These are phyloP conservation scores for Phenganax stokvisi DNA, from an alignment of 92 coral and sea anemone genomes.

Conservation along the genomic window DNA sequence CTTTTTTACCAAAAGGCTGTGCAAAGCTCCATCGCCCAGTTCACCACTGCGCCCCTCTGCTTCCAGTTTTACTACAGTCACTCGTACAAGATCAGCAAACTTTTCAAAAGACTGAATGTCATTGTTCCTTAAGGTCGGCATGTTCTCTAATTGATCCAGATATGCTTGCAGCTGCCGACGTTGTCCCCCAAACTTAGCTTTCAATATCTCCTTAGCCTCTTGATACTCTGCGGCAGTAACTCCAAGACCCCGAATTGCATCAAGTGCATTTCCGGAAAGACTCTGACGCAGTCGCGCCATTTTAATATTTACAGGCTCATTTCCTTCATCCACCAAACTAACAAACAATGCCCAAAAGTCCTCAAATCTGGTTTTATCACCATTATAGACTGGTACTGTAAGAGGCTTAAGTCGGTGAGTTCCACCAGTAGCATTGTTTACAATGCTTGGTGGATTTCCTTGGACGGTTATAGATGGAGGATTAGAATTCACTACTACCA, in stretches of 20 bases:
- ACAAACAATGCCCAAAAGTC: conserved; percentile 53
- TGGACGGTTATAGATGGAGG: too few species aligned
- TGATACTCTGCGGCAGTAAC: conserved; percentile 47
- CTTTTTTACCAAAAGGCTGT: conserved; percentile 49
- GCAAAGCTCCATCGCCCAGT: conserved; percentile 53
- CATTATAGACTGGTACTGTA: conserved; percentile 42
- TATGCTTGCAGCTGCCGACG: conserved; percentile 44
- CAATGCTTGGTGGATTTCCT: background rate
- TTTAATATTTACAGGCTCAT: conserved; percentile 49
- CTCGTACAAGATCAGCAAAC: conserved; percentile 53
- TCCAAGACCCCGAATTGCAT: conserved; percentile 49
- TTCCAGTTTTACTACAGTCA: conserved; percentile 50
- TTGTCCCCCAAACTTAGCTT: conserved; percentile 52
- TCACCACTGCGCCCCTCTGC: conserved; percentile 52
- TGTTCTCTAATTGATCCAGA: conserved; percentile 48
- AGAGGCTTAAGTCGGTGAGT: background rate
- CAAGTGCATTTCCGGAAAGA: conserved; percentile 44
- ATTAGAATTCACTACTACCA: too few species aligned
- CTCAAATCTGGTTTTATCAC: conserved; percentile 54
- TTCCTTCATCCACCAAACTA: conserved; percentile 49
- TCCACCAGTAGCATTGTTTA: background rate
- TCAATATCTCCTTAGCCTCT: conserved; percentile 55
- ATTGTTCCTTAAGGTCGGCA: conserved; percentile 33
- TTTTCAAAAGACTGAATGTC: conserved; percentile 44
- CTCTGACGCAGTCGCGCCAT: conserved; percentile 59